These are phyloP conservation scores for Agrotis puta DNA, from an alignment of 2,888 invertebrate species.

Conservation along the genomic window DNA sequence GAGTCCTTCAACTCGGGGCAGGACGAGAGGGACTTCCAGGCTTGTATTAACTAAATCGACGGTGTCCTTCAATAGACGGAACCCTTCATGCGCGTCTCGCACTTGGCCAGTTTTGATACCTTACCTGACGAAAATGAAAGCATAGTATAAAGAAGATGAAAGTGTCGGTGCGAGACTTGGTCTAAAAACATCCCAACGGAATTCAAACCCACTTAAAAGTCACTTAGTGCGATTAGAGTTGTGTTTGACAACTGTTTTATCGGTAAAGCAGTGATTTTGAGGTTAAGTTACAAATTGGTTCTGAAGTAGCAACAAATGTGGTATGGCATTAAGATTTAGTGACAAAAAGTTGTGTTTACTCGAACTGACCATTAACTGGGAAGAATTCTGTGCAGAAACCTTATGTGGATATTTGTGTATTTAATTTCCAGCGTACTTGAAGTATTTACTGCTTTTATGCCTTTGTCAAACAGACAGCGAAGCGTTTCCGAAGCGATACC, in stretches of 20 bases:
- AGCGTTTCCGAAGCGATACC: too few species aligned
- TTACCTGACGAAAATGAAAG: slow-evolving; percentile 68
- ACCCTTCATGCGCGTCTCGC: too few species aligned
- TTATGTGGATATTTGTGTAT: too few species aligned
- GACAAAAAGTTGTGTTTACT: not conserved
- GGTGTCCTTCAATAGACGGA: too few species aligned
- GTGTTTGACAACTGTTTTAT: slow-evolving; percentile 60
- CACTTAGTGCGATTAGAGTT: slow-evolving; percentile 64
- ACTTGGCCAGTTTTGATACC: slow-evolving; percentile 21
- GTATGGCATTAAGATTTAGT: slow-evolving; percentile 6
- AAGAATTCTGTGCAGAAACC: too few species aligned
- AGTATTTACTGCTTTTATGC: too few species aligned
- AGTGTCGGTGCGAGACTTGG: slow-evolving; percentile 60
- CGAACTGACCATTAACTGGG: not conserved
- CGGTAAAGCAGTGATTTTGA: slow-evolving; percentile 38
- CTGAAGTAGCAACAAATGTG: slow-evolving; percentile 16
- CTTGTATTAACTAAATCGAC: too few species aligned
- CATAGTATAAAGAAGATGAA: too few species aligned
- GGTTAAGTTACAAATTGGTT: slow-evolving; percentile 60
- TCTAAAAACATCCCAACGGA: slow-evolving; percentile 64
- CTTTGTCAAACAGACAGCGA: too few species aligned
- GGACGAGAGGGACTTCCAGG: too few species aligned
- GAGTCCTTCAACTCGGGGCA: too few species aligned
- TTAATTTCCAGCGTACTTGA: too few species aligned
- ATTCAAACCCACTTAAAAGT: slow-evolving; percentile 70